These are phyloP conservation scores for Heliconius charithonia DNA, from an alignment of 2,888 invertebrate genomes.

Conservation along the genomic window DNA sequence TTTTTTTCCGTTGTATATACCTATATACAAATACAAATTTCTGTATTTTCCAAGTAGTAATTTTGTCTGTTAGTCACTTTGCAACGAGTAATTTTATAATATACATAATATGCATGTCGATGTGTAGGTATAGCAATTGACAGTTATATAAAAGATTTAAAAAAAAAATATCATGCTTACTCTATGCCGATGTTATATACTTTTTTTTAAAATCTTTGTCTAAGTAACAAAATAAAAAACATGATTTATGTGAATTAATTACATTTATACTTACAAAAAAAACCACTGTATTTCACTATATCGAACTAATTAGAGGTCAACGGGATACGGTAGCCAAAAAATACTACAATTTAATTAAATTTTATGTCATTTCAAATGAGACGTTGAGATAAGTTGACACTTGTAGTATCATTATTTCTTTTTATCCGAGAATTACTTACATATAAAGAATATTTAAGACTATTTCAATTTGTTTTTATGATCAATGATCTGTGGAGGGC, in stretches of 20 bases:
- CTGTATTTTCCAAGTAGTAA: not conserved
- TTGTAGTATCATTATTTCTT: constrained; percentile 13
- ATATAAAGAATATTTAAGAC: not conserved
- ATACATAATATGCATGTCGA: too few species aligned
- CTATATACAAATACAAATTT: not conserved
- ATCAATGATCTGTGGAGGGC: too few species aligned
- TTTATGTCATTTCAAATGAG: not conserved
- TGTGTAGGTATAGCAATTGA: constrained; percentile 4
- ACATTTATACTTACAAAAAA: not conserved
- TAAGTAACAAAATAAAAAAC: not conserved
- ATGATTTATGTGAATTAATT: not conserved
- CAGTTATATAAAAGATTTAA: constrained; percentile 21
- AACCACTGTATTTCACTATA: not conserved
- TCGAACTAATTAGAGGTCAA: constrained; percentile 5
- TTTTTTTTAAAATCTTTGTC: not conserved
- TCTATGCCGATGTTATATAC: not conserved
- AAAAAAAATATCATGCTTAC: too few species aligned
- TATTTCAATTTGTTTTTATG: too few species aligned
- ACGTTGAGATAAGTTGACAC: constrained; percentile 14
- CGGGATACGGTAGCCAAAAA: not conserved
- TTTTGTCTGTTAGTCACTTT: not conserved
- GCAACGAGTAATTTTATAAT: too few species aligned
- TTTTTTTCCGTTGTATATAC: too few species aligned
- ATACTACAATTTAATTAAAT: constrained; percentile 9
- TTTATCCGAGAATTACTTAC: not conserved